Conservation (phyloP, 2,888 invertebrate species). For the Eurytoma californica region DNA sequence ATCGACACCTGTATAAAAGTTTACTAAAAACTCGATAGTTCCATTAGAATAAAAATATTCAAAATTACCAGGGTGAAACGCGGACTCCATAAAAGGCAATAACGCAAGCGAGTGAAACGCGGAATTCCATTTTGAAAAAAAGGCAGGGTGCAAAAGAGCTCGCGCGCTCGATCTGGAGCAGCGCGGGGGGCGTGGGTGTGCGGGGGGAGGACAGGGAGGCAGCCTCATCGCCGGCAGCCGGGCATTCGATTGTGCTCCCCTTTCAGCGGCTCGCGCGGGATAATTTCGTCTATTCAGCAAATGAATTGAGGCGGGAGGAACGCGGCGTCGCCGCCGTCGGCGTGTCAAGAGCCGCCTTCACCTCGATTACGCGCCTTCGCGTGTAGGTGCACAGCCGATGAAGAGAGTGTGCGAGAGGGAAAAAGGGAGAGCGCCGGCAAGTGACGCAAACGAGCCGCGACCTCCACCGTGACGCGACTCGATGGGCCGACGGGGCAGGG, state of each 20-base stretch:
- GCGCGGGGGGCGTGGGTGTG: neutral
- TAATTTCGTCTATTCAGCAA: slow-evolving; percentile 55
- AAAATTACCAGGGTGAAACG: too few species aligned
- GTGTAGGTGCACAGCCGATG: neutral
- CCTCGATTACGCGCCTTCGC: slow-evolving; percentile 41
- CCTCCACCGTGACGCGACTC: slow-evolving; percentile 12
- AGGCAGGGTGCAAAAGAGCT: too few species aligned
- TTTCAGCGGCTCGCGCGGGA: neutral
- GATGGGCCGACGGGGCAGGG: neutral
- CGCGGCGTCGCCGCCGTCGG: neutral
- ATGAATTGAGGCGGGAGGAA: slow-evolving; percentile 25
- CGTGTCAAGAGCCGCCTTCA: slow-evolving; percentile 51
- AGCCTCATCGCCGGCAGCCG: neutral
- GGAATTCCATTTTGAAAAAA: too few species aligned
- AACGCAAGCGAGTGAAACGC: too few species aligned
- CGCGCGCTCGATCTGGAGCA: too few species aligned
- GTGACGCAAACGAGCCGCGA: slow-evolving; percentile 10
- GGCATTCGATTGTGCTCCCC: slow-evolving; percentile 25
- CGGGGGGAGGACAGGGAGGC: neutral
- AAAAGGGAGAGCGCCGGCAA: neutral
- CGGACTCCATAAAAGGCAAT: too few species aligned
- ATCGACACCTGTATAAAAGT: too few species aligned
- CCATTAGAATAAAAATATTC: too few species aligned
- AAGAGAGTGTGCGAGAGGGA: slow-evolving; percentile 1
- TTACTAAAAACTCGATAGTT: too few species aligned